Conservation (phyloP, 2,888 invertebrate species). For the Cephus sareptanus region DNA sequence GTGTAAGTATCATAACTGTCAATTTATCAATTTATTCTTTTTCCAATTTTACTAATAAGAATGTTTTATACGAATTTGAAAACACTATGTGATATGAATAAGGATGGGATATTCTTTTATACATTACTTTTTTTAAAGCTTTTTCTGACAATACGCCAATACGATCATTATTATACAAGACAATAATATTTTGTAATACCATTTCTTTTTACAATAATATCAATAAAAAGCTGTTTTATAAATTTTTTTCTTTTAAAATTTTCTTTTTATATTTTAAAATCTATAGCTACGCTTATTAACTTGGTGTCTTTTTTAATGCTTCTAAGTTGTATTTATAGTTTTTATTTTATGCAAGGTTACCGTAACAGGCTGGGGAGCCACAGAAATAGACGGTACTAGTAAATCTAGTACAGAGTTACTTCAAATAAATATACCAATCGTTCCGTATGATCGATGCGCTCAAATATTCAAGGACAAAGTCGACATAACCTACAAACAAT, state of each 20-base stretch:
- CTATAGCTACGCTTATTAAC: not conserved
- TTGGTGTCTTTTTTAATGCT: not conserved
- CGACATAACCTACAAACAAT: slow-evolving; percentile 65
- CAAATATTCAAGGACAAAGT: slow-evolving; percentile 43
- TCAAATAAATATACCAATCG: slow-evolving; percentile 63
- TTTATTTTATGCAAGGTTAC: slow-evolving; percentile 61
- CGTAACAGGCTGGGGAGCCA: slow-evolving; percentile 80
- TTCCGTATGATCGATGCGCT: slow-evolving; percentile 58
- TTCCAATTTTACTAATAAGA: not conserved
- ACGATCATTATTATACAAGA: not conserved
- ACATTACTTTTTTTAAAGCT: not conserved
- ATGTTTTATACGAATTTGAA: not conserved
- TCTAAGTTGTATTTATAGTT: not conserved
- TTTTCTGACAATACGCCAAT: not conserved
- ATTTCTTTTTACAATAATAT: not conserved
- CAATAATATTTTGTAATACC: not conserved
- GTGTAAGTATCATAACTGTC: not conserved
- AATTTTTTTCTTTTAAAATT: not conserved
- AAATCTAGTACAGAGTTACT: slow-evolving; percentile 66
- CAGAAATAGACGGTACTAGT: slow-evolving; percentile 67
- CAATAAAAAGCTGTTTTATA: not conserved
- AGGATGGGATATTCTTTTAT: not conserved
- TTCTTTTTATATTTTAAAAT: not conserved
- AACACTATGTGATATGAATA: not conserved
- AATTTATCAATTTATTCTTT: not conserved